A percentile compares a stretch with the other conserved stretches of the same genome.
These are phyloP conservation scores for Plemyria rubiginata DNA, from an alignment of 2,888 invertebrate species.

Conservation along the genomic window DNA sequence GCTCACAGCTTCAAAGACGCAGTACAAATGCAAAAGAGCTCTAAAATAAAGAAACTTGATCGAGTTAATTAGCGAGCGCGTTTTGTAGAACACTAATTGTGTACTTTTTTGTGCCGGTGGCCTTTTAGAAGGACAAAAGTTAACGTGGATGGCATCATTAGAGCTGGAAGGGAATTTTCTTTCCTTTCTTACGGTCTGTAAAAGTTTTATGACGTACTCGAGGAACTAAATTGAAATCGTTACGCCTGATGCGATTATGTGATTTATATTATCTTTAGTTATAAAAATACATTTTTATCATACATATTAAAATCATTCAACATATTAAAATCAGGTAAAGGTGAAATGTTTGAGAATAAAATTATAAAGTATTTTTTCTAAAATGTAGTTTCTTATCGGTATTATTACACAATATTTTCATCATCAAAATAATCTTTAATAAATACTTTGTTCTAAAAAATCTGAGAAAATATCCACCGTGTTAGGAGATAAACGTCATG, in stretches of 20 bases:
- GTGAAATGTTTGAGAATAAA: too few relatives aligned
- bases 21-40: conserved; percentile 59
- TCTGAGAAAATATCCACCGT: too few relatives aligned
- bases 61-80: conserved; percentile 77
- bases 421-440: too few relatives aligned
- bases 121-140: conserved; percentile 68
- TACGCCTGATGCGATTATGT: background rate
- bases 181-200: conserved; percentile 29
- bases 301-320: too few relatives aligned
- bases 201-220: conserved; percentile 15
- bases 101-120: conserved; percentile 62
- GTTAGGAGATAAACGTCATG: too few relatives aligned
- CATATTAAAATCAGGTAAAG: too few relatives aligned
- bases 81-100: conserved; percentile 77
- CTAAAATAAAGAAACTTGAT: conserved; percentile 70
- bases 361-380: too few relatives aligned
- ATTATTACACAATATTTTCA: too few relatives aligned
- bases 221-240: background rate
- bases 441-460: too few relatives aligned
- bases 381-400: too few relatives aligned
- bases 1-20: conserved; percentile 30
- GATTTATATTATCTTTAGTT: background rate
- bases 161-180: conserved; percentile 48
- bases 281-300: too few relatives aligned
- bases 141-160: conserved; percentile 71